These are phyloP conservation scores for Philopotamus ludificatus DNA, from an alignment of 1,140 invertebrate genomes.

Conservation along the genomic window DNA sequence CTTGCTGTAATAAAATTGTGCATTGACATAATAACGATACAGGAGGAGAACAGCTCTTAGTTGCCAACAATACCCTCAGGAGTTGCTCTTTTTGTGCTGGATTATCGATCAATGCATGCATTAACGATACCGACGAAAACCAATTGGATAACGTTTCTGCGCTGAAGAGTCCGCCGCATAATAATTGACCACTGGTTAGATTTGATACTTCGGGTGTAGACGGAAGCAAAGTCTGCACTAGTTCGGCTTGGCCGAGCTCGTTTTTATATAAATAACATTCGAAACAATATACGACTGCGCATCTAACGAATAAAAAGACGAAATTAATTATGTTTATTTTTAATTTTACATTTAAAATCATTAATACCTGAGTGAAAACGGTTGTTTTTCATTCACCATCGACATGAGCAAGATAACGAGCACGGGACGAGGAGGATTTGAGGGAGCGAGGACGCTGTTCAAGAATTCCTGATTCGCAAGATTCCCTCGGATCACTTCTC, in stretches of 20 bases:
- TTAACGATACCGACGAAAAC: conserved; percentile 90
- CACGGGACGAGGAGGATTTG: conserved; percentile 86
- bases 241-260: conserved; percentile 79
- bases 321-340: neutral
- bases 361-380: conserved; percentile 73
- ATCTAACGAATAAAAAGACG: conserved; percentile 49
- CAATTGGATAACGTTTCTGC: conserved; percentile 93
- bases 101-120: conserved; percentile 89
- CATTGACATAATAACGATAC: conserved; percentile 89
- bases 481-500: conserved; percentile 91
- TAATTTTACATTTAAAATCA: neutral
- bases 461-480: conserved; percentile 91
- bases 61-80: conserved; percentile 88
- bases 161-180: conserved; percentile 92
- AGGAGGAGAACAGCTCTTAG: conserved; percentile 78
- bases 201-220: conserved; percentile 71
- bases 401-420: conserved; percentile 95
- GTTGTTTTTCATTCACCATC: conserved; percentile 99
- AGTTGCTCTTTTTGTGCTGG: conserved; percentile 87
- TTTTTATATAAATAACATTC: conserved; percentile 95
- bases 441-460: conserved; percentile 87
- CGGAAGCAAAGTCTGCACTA: conserved; percentile 90
- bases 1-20: conserved; percentile 78
- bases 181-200: conserved; percentile 80
- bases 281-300: conserved; percentile 96